Base-by-base conservation (phyloP, 2,113 vertebrate species). In the Cyanoderma ruficeps region DNA sequence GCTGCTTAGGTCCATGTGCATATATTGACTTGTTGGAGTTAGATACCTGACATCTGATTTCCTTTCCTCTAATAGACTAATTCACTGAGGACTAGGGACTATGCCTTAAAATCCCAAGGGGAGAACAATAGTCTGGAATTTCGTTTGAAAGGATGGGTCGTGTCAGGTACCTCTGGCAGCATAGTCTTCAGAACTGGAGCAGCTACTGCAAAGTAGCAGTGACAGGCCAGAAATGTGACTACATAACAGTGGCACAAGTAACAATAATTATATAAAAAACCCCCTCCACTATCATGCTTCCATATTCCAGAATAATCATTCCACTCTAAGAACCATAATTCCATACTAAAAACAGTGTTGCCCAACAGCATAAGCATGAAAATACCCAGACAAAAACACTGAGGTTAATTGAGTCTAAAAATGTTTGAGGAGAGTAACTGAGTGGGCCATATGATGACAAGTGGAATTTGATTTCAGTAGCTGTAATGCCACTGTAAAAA, bases 261-360 rank as follows among this genome's bases (percentile, higher is more conserved):
- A 74, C 15, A 70, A 79, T 46, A 71, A 57, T 31, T 59, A 56
- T 8, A 37, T 17, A 33, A 41, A 25, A 56, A 70, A 69, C 33
- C 1, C 10, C 5, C 14, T 77, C 25, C 31, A 63, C 15, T 37
- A n/a, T 15, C 35, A 72, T 42, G 33, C 25, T 77, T 77, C 19
- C 23, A 35, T 65, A 76, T 64, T 89, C 71, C 24, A 65, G 53
- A 97, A 60, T 57, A 77, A 80, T 24, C 39, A 13, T 83, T 96
- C 18, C 8, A 47, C 33, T 76, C 46, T 47, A 74, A 63, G 59
- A 83, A 93, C 16, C 7, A 13, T 46, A 49, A 84, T 59, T 65
- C 23, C 57, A 18, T 30, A 61, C 14, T 72, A 50, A 87, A 84
- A 57, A 61, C 42, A 44, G 23, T 50, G 41, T 33, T 83, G 11